Base-by-base conservation (phyloP, 1,140 invertebrate genomes). In the Leucophenga varia region DNA sequence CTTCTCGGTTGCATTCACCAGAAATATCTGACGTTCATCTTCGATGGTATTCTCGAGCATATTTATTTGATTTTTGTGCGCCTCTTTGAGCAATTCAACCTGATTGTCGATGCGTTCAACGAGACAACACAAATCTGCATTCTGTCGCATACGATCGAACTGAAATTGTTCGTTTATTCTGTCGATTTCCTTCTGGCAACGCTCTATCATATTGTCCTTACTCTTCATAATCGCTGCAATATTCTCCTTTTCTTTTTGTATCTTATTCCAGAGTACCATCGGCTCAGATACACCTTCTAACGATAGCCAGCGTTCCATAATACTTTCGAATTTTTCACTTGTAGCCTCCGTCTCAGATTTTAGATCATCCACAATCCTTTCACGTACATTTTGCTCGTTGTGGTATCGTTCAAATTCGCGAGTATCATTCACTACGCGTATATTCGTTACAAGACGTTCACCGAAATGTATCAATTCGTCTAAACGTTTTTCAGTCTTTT, bases 41-140 rank as follows among this genome's bases (percentile, higher is more conserved):
- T 82, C 79, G 14, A 89, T 81, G 0, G 82, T 81, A 46, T 81
- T 68, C 49, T 92, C 86, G 39, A 93, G 85, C 14, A 89, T 58
- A 25, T 78, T 70, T 5, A 93, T 61, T 64, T 94, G 89, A 31
- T 84, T 78, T 35, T 80, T 79, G 59, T 90, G 89, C 5, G 85
- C 84, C 59, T 83, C 84, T 43, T 83, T 84, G 76, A 93, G 86
- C 16, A 86, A 80, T 39, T 77, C 78, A 20, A 91, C 82, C 77
- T 94, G 91, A 59, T 87, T 85, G 63, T 93, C 89, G 54, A 93
- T 90, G 71, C 91, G 81, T 40, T 90, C 85, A 12, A 89, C 85
- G 8, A 76, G 52, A 10, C 65, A 61, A 42, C 64, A 63, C 1
- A 75, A 54, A 44, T 84, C 81, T 32, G 79, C 76, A 3, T 82